Evolutionary conservation across 2,113 vertebrate genomes (phyloP), one percentile per base, ranked within the genome.

Genomic region (Syngnathus typhle): DNA sequence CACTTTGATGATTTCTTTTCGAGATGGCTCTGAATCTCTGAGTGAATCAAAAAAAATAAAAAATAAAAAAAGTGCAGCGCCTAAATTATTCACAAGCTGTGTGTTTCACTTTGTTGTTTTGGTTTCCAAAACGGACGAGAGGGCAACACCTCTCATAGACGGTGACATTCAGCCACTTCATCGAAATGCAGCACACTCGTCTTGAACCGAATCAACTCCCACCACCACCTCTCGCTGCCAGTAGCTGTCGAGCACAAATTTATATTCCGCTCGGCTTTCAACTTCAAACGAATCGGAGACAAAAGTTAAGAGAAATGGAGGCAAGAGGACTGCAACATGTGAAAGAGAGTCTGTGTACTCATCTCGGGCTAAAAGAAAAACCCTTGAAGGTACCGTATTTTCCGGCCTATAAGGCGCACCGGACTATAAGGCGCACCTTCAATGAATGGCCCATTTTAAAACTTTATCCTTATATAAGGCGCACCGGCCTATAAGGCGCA

Each of bases 241-340:
- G 60, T 68, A 82, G 71, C 66, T 70, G 70, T 52, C 67, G 68
- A 78, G 56, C 41, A 27, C 18, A 36, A 63, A 85, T 90, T 86
- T 82, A 81, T 80, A 90, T 90, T 87, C 89, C 52, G 23, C 74
- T 72, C 79, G 15, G 73, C 75, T 81, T 71, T 71, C 59, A 59
- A 80, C 85, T 87, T 88, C 80, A 83, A 85, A 85, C 18, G 47
- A 78, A 76, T 67, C 23, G 5, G 4, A 44, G 65, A 75, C 71
- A 69, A 82, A 79, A 79, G 77, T 74, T 52, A 72, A 68, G 44
- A 39, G 73, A 77, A 27, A 65, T 38, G 44, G 64, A 75, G 68
- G 62, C 72, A 18, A 59, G 60, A 58, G 47, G 67, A 51, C 71
- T 58, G 47, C 65, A 73, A 84, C 76, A 78, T 79, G 83, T 69